Conservation (phyloP, 2,888 invertebrate species). For the Phyllotreta cruciferae region DNA sequence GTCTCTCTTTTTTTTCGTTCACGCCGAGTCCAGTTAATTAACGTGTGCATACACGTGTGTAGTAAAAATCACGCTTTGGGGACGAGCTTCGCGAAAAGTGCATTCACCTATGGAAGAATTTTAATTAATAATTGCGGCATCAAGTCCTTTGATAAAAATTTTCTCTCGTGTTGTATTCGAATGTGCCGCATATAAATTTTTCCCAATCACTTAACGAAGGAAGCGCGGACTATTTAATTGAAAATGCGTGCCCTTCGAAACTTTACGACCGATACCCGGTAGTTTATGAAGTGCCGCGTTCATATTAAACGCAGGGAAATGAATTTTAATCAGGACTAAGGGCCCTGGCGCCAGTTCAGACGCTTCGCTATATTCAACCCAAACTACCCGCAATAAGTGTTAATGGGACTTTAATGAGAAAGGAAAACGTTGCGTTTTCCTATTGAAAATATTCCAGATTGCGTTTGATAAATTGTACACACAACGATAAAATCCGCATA, state of each 20-base stretch:
- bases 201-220: not conserved
- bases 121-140: too few species aligned
- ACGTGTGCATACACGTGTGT: too few species aligned
- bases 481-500: too few species aligned
- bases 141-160: not conserved
- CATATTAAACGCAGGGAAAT: conserved; percentile 38
- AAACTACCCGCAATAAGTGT: conserved; percentile 48
- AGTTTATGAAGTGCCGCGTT: conserved; percentile 35
- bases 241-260: conserved; percentile 38
- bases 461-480: too few species aligned
- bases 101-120: too few species aligned
- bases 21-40: conserved; percentile 37
- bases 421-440: conserved; percentile 29
- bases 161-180: not conserved
- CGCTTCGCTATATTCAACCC: conserved; percentile 40
- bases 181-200: not conserved
- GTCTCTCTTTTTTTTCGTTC: conserved; percentile 50
- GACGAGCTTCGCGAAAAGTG: too few species aligned
- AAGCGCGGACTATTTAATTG: conserved; percentile 28
- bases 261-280: conserved; percentile 38
- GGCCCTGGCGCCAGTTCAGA: conserved; percentile 44
- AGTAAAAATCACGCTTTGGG: too few species aligned
- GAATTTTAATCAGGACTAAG: conserved; percentile 47
- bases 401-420: conserved; percentile 48
- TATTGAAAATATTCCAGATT: too few species aligned